These are phyloP conservation scores for Drosophila anomalata DNA, from an alignment of 2,888 invertebrate species.

Conservation along the genomic window DNA sequence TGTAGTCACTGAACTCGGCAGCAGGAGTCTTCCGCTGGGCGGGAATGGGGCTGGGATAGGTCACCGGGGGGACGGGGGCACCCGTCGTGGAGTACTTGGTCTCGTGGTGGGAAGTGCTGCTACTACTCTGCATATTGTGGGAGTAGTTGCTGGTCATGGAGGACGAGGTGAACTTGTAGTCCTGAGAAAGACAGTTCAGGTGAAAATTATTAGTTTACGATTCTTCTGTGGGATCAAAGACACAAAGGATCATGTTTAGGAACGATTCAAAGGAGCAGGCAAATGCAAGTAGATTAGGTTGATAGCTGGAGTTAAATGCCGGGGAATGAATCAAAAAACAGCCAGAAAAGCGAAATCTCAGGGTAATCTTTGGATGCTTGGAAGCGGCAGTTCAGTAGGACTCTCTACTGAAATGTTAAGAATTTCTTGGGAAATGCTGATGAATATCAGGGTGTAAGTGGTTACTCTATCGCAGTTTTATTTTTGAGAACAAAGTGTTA, in stretches of 20 bases:
- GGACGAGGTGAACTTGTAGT: conserved; percentile 84
- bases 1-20: conserved; percentile 88
- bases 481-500: conserved; percentile 7
- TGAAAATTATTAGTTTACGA: background rate
- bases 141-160: conserved; percentile 84
- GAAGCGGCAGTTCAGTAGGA: background rate
- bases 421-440: conserved; percentile 7
- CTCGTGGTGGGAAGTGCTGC: conserved; percentile 66
- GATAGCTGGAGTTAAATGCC: conserved; percentile 8
- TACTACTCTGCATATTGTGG: conserved; percentile 82
- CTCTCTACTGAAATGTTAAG: background rate
- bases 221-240: background rate
- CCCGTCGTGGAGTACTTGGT: conserved; percentile 70
- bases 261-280: conserved; percentile 50
- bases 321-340: conserved; percentile 22
- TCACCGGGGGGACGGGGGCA: conserved; percentile 72
- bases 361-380: too few species aligned
- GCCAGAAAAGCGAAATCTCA: background rate
- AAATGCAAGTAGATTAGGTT: conserved; percentile 12
- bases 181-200: conserved; percentile 82
- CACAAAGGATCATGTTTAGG: conserved; percentile 5
- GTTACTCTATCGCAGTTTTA: conserved; percentile 14
- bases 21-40: conserved; percentile 85
- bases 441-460: conserved; percentile 9
- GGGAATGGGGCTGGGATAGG: conserved; percentile 86